Percentiles rank a stretch among this genome's conserved stretches.
These are phyloP conservation scores for Eufriesea mexicana DNA, from an alignment of 1,140 invertebrate genomes.

Conservation along the genomic window DNA sequence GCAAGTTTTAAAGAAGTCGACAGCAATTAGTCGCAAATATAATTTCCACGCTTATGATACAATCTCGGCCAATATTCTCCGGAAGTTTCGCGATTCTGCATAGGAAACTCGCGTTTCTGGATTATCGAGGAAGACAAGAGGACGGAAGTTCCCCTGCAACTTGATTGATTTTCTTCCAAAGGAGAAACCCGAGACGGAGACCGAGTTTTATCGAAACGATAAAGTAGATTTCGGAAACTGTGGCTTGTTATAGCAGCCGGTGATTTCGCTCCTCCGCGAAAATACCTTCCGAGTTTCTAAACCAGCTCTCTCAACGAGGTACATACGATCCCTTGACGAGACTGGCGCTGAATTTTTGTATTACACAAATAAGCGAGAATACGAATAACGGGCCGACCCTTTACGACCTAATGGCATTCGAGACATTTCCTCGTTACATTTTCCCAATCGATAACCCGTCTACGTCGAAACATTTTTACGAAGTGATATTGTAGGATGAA, in stretches of 20 bases:
- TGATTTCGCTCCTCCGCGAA: background rate
- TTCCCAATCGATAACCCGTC: no score
- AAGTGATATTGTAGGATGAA: no score
- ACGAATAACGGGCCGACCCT: no score
- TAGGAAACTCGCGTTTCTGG: background rate
- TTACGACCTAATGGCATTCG: no score
- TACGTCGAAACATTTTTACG: no score
- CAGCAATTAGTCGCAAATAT: slow-evolving; percentile 8
- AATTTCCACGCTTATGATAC: slow-evolving; percentile 14
- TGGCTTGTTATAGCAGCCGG: background rate
- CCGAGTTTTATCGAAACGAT: slow-evolving; percentile 12
- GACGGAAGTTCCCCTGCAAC: background rate
- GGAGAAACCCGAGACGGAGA: background rate
- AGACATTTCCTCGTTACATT: no score
- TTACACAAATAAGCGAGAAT: no score
- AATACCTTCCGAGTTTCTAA: no score
- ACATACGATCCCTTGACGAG: no score
- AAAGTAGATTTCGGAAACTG: slow-evolving; percentile 1
- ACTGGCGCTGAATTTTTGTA: no score
- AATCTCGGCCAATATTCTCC: background rate
- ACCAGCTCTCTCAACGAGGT: no score
- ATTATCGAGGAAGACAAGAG: background rate
- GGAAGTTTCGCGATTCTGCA: background rate
- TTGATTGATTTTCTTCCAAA: slow-evolving; percentile 6
- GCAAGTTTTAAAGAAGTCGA: slow-evolving; percentile 10